These are phyloP conservation scores for Anoplopoma fimbria DNA, from an alignment of 2,113 vertebrate genomes.

Conservation along the genomic window DNA sequence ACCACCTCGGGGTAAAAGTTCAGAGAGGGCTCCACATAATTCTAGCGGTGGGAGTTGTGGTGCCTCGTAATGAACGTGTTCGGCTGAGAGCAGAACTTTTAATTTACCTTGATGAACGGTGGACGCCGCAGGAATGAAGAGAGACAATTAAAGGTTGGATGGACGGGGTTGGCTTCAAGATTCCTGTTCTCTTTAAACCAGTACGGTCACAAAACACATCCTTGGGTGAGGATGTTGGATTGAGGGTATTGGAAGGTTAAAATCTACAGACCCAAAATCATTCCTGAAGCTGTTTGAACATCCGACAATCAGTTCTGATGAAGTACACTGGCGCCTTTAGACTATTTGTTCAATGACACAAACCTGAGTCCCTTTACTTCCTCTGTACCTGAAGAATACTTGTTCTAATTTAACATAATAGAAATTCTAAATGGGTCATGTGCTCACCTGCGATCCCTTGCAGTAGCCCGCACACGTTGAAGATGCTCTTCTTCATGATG, in stretches of 20 bases:
- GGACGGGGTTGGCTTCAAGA: background rate
- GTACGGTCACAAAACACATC: background rate
- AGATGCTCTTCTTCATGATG: slow-evolving; percentile 99
- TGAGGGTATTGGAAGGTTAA: background rate
- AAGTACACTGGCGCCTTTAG: background rate
- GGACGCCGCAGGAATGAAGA: slow-evolving; percentile 53
- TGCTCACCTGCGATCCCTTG: slow-evolving; percentile 95
- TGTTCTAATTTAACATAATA: background rate
- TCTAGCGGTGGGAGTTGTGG: slow-evolving; percentile 60
- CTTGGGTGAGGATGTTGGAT: background rate
- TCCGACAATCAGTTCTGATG: background rate
- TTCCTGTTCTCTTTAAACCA: background rate
- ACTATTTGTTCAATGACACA: background rate
- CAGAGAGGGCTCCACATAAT: slow-evolving; percentile 50
- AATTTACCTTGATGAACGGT: slow-evolving; percentile 62
- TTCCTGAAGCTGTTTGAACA: background rate
- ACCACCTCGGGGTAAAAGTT: slow-evolving; percentile 15
- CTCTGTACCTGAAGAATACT: background rate
- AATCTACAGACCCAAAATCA: no score
- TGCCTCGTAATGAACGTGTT: slow-evolving; percentile 61
- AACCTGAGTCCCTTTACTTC: background rate
- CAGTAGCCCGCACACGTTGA: slow-evolving; percentile 97
- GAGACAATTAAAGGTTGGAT: slow-evolving; percentile 42
- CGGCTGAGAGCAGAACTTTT: slow-evolving; percentile 35
- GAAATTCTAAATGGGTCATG: background rate